phyloP scores from a whole-genome alignment of 2,888 invertebrate species.

The Athripsodes cinereus region DNA sequence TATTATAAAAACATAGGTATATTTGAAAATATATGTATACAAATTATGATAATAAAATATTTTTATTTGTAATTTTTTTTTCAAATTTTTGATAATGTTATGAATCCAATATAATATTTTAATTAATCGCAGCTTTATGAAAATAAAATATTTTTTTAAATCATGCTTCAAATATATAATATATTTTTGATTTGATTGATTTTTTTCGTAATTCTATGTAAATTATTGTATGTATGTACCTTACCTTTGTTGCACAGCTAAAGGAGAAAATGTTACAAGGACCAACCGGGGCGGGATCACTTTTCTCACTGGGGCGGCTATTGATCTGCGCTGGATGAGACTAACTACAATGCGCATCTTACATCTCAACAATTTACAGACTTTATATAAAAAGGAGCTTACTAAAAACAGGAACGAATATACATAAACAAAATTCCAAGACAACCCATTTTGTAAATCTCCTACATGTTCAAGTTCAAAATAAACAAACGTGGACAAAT shows the following conservation, averaged over 20 bases:
- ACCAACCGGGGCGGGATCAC: slow-evolving; percentile 12
- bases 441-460: neutral
- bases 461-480: neutral
- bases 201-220: too few relatives aligned
- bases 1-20: too few relatives aligned
- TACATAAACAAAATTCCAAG: neutral
- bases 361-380: neutral
- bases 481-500: neutral
- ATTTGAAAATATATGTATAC: too few relatives aligned
- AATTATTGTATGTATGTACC: neutral
- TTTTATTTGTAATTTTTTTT: too few relatives aligned
- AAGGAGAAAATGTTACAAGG: neutral
- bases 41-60: too few relatives aligned
- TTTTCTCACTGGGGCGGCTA: slow-evolving; percentile 12
- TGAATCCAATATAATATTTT: too few relatives aligned
- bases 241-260: slow-evolving; percentile 14
- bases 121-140: too few relatives aligned
- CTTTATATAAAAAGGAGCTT: neutral
- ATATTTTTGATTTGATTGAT: too few relatives aligned
- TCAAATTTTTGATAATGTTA: too few relatives aligned
- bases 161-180: too few relatives aligned
- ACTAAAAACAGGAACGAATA: neutral
- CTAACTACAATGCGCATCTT: neutral
- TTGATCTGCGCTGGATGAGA: slow-evolving; percentile 14
- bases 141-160: too few relatives aligned